Evolutionary conservation across 2,888 invertebrate genomes (phyloP), one percentile per base, ranked within the genome.

Genomic region (Polia nebulosa): DNA sequence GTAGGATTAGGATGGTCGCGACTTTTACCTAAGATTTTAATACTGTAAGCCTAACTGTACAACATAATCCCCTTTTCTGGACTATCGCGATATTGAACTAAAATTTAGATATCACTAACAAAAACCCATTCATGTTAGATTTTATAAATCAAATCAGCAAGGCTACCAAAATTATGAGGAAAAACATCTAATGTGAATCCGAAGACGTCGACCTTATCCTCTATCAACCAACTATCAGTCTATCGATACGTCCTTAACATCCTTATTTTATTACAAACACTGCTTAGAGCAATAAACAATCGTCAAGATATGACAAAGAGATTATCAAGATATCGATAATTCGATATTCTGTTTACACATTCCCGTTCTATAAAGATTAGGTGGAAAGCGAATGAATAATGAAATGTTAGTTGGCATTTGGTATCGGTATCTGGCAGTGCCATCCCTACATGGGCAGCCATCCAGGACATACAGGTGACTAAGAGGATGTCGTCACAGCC

Each of bases 391-490:
- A 44, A 32, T 76, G 59, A 70, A 34, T 49, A 53, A 36, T 29
- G 0, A 36, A 17, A 32, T 39, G 11, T 32, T 44, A 9, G 29
- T 36, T 34, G 9, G 29, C 17, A 36, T 34, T 41, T 27, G 20
- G 39, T 58, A 34, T 66, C 45, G 34, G 6, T 58, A 52, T 76
- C 58, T 36, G 9, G 41, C 44, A 8, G n/a, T 36, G 11, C 9
- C 36, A 62, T 36, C 76, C 72, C 59, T 76, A 72, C n/a, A 72
- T 44, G 72, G 76, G n/a, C 7, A 29, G 52, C 29, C 36, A 44
- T 62, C 51, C 72, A 76, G 71, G 60, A 45, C 47, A 32, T 17
- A 1, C n/a, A 17, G 11, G 51, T 78, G 73, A 78, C 68, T 77
- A 73, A 77, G 57, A 34, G 49, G 25, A 62, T 72, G 65, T 60